Evolutionary conservation across 2,113 vertebrate species (phyloP), one percentile per base, ranked within the genome.

Genomic region (Pimephales promelas): DNA sequence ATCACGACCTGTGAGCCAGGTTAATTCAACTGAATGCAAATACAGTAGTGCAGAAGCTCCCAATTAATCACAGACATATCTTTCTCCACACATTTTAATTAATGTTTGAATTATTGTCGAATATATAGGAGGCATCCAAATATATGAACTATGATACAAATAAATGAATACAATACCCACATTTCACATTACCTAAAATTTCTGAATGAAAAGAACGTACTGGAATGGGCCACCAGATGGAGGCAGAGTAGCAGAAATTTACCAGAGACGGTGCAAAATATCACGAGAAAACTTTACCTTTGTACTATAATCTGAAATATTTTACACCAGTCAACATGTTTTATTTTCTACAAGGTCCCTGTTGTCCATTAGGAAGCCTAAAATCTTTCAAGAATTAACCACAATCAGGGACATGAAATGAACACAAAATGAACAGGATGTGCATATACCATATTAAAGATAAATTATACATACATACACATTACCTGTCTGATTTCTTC

Each of bases 141-240:
- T 75, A 76, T 16, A 24, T 57, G 2, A 57, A 56, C 2, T n/a
- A n/a, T n/a, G n/a, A n/a, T n/a, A n/a, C n/a, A n/a, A n/a, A n/a
- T n/a, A n/a, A n/a, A n/a, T n/a, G n/a, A n/a, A n/a, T n/a, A n/a
- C n/a, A n/a, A n/a, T n/a, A n/a, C 13, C 26, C 6, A 3, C 28
- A 16, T 31, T 45, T 4, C 75, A 59, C 5, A 16, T 31, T n/a
- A 40, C 22, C 40, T 4, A 54, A 54, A 81, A 47, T 24, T n/a
- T 36, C 20, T 54, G 61, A 34, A 56, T 81, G 20, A 70, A 70
- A 62, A 49, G 56, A 80, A 64, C 3, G 14, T 62, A 49, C 8
- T 61, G 28, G 31, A 64, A 61, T 75, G 11, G 24, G 18, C 81
- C 86, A 85, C 81, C 70, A 87, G 86, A 85, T 81, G 84, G 59